These are phyloP conservation scores for Iguana delicatissima DNA, from an alignment of 2,797 vertebrate genomes.

Conservation along the genomic window DNA sequence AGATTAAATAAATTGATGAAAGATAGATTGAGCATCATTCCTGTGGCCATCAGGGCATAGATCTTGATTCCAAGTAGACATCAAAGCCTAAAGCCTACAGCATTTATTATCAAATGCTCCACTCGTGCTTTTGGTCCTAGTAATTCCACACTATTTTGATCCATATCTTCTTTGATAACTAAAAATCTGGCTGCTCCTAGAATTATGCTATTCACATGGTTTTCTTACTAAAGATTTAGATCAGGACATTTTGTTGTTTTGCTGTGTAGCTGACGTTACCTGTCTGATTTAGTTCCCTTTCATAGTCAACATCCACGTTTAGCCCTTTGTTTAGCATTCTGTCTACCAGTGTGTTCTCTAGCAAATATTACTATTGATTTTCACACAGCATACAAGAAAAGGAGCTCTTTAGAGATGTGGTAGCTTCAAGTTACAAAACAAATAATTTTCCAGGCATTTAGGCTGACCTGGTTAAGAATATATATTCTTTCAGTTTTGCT, in stretches of 20 bases:
- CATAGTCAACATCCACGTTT: neutral
- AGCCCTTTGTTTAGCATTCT: slow-evolving; percentile 44
- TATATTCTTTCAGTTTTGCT: slow-evolving; percentile 43
- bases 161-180: neutral
- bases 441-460: slow-evolving; percentile 57
- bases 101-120: neutral
- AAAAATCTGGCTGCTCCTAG: slow-evolving; percentile 9
- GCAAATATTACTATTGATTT: slow-evolving; percentile 58
- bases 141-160: neutral
- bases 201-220: neutral
- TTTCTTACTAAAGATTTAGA: neutral
- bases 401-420: slow-evolving; percentile 36
- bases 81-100: neutral
- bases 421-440: slow-evolving; percentile 62
- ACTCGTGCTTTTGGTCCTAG: neutral
- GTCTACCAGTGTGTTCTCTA: slow-evolving; percentile 22
- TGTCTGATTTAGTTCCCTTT: slow-evolving; percentile 45
- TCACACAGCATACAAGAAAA: slow-evolving; percentile 40
- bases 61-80: neutral
- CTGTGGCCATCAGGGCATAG: neutral
- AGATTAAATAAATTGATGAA: neutral
- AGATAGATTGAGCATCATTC: neutral
- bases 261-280: slow-evolving; percentile 4
- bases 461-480: slow-evolving; percentile 63
- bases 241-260: slow-evolving; percentile 35